Conservation (phyloP, 2,113 vertebrate genomes). For the Pristiophorus japonicus region DNA sequence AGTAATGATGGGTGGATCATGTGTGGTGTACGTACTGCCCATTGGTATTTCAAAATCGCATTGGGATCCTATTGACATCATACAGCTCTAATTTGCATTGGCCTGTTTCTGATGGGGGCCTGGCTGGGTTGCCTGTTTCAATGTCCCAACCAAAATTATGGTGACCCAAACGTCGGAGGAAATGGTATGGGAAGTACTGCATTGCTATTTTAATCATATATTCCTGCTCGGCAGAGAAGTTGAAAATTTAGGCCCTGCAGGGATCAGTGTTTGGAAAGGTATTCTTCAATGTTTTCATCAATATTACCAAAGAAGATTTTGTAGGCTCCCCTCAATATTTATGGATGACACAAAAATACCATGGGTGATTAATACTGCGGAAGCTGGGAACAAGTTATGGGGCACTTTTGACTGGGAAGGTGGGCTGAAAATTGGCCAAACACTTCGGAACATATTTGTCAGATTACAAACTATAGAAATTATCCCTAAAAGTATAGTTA, state of each 20-base stretch:
- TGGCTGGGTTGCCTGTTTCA: too few species aligned
- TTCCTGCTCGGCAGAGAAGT: not conserved
- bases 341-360: not conserved
- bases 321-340: not conserved
- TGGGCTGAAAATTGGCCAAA: not conserved
- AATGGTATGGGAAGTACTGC: not conserved
- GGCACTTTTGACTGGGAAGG: not conserved
- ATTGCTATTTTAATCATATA: not conserved
- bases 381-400: not conserved
- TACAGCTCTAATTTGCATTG: not conserved
- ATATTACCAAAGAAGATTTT: not conserved
- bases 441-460: not conserved
- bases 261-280: not conserved
- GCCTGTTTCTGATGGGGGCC: not conserved
- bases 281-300: not conserved
- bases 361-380: not conserved
- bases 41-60: not conserved
- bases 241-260: not conserved
- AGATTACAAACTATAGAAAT: not conserved
- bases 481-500: not conserved
- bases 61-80: not conserved
- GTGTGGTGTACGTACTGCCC: not conserved
- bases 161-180: not conserved
- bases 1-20: not conserved
- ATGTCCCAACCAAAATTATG: too few species aligned